A percentile compares a stretch with the other conserved stretches of the same genome.
phyloP scores from a whole-genome alignment of 64 coral and sea anemone genomes.

The Montipora sp. region DNA sequence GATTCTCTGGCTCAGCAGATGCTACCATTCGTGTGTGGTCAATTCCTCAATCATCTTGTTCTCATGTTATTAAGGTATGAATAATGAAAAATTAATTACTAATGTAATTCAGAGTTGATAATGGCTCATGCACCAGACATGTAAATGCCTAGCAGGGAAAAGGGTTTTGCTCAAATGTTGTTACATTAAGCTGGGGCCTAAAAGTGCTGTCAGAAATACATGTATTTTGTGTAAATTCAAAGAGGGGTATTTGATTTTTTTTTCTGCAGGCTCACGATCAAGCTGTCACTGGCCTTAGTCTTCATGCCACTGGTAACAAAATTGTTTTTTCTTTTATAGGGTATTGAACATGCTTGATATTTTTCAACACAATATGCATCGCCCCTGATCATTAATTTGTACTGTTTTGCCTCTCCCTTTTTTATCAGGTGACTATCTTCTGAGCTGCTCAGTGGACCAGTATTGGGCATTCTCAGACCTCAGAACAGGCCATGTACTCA shows the following conservation, averaged over 20 bases:
- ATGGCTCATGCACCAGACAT: no score
- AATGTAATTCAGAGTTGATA: no score
- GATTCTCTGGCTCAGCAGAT: constrained; percentile 93
- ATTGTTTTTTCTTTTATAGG: neutral
- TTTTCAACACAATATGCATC: no score
- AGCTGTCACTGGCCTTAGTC: constrained; percentile 93
- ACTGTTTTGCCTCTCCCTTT: neutral
- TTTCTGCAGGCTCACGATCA: constrained; percentile 86
- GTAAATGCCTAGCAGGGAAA: no score
- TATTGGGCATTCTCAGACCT: constrained; percentile 99
- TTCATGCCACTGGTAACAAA: constrained; percentile 91
- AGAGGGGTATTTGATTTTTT: neutral
- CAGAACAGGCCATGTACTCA: constrained; percentile 89
- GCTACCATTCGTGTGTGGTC: constrained; percentile 94
- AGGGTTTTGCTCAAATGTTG: no score
- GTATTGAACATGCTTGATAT: neutral
- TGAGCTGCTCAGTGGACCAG: constrained; percentile 95
- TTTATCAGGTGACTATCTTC: constrained; percentile 84
- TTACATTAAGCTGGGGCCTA: no score
- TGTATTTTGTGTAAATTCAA: no score
- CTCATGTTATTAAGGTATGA: constrained; percentile 86
- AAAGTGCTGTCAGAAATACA: no score
- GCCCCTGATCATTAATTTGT: neutral
- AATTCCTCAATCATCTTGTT: constrained; percentile 82
- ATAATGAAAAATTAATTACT: neutral